These are phyloP conservation scores for Dipus sagitta DNA, from an alignment of 2,797 vertebrate genomes.

Conservation along the genomic window DNA sequence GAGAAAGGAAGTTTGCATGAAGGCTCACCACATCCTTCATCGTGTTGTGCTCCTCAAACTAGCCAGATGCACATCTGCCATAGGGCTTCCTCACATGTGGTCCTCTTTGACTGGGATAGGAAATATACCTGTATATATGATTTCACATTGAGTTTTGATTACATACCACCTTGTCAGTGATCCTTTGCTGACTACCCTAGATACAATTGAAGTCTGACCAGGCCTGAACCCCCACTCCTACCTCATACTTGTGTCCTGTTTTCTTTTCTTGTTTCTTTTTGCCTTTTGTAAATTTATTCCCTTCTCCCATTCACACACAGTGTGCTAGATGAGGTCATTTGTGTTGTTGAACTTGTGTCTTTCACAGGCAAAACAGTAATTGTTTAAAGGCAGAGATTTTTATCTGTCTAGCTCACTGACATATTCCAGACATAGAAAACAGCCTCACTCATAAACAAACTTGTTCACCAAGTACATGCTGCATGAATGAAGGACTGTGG, in stretches of 20 bases:
- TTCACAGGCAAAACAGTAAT: not conserved
- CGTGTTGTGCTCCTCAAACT: not conserved
- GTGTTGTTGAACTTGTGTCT: not conserved
- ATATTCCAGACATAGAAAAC: not conserved
- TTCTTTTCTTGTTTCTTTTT: not conserved
- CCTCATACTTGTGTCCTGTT: not conserved
- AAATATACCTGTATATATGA: not conserved
- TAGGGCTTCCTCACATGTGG: not conserved
- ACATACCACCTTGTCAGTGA: not conserved
- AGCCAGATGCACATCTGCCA: not conserved
- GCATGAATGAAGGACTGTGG: not conserved
- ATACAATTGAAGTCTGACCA: not conserved
- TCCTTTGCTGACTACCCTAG: not conserved
- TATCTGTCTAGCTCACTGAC: not conserved
- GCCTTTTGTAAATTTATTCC: not conserved
- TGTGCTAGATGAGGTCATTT: not conserved
- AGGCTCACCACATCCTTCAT: not conserved
- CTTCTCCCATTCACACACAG: not conserved
- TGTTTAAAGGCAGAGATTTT: not conserved
- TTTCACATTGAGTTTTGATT: not conserved
- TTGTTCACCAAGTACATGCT: not conserved
- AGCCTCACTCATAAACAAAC: not conserved
- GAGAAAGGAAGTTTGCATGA: not conserved
- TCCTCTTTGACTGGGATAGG: not conserved
- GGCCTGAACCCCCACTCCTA: accelerated